Base-by-base conservation (phyloP, 1,140 invertebrate species). In the Nebria ingens region DNA sequence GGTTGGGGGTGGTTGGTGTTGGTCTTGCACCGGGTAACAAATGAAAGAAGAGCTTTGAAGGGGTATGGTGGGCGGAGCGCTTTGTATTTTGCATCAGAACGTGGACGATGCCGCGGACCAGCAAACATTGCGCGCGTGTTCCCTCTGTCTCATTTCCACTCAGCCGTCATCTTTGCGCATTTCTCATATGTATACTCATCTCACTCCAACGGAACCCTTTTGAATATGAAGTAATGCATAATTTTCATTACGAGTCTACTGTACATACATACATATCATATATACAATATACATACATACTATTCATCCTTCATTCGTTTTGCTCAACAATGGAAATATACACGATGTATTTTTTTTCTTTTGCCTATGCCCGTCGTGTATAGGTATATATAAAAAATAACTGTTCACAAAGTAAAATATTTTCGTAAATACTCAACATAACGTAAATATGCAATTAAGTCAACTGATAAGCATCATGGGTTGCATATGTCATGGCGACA, bases 181-280 rank as follows among this genome's bases (percentile, higher is more conserved):
- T n/a, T n/a, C n/a, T n/a, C n/a, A n/a, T n/a, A n/a, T n/a, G n/a
- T n/a, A n/a, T n/a, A n/a, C n/a, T n/a, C n/a, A n/a, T n/a, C n/a
- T n/a, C n/a, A n/a, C n/a, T n/a, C n/a, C n/a, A n/a, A n/a, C n/a
- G n/a, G 25, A 56, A 56, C 55, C 42, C 50, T 56, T 59, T 59
- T 54, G 54, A 56, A 59, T 59, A 59, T 59, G 58, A 59, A 56
- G 58, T 59, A 59, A 59, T 59, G 58, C 58, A 59, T 59, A 59
- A 59, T 59, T 59, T 59, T 59, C 58, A 59, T 59, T 59, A 59
- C 51, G 50, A 51, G 25, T 54, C 52, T 59, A 34, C 25, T 34
- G 25, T 34, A 34, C n/a, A 34, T n/a, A n/a, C n/a, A n/a, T n/a
- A n/a, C n/a, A n/a, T n/a, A n/a, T n/a, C n/a, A n/a, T n/a, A n/a